Conservation (phyloP, 2,797 vertebrate genomes). For the Pipistrellus kuhlii region DNA sequence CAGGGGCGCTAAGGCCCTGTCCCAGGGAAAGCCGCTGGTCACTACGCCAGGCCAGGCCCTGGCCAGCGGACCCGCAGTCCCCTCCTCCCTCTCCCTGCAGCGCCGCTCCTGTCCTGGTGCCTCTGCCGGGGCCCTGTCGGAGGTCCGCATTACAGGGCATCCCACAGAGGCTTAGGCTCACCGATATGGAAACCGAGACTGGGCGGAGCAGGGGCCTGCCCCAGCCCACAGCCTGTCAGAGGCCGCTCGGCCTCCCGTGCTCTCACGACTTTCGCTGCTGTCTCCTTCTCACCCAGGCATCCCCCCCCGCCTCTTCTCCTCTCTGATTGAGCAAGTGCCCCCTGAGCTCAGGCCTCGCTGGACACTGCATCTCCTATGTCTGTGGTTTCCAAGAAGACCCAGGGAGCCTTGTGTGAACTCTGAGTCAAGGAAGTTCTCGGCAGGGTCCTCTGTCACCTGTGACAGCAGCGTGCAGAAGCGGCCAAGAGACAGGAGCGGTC, state of each 20-base stretch:
- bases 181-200: neutral
- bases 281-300: neutral
- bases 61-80: neutral
- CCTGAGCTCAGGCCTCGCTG: neutral
- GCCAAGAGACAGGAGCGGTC: neutral
- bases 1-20: neutral
- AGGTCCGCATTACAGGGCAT: neutral
- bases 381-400: constrained; percentile 3
- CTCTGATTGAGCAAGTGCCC: neutral
- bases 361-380: too few relatives aligned
- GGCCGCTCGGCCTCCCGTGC: neutral
- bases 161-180: neutral
- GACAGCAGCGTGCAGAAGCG: neutral
- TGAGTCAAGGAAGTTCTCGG: neutral
- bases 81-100: neutral
- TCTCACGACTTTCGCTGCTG: neutral
- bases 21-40: neutral
- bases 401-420: neutral
- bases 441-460: neutral
- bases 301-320: neutral
- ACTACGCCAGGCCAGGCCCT: neutral
- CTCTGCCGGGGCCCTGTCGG: neutral
- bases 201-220: too few relatives aligned
- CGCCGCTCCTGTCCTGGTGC: neutral
- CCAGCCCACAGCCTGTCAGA: neutral